Conservation (phyloP, 1,140 invertebrate species). For the Drosophila bocki region DNA sequence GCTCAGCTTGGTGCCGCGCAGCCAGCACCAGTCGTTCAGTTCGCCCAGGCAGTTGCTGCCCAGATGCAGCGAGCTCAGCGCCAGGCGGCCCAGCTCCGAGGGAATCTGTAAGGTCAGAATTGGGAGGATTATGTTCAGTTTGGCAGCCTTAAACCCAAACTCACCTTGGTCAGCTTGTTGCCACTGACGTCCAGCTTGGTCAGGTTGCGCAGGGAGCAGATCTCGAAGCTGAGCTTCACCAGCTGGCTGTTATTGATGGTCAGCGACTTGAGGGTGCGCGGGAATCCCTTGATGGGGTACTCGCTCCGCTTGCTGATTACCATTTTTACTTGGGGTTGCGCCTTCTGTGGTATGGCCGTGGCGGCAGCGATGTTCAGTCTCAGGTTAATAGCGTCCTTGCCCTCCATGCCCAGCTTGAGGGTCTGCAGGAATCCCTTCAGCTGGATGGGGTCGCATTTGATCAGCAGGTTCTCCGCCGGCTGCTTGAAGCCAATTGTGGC, state of each 20-base stretch:
- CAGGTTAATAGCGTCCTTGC: slow-evolving; percentile 87
- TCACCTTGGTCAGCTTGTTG: slow-evolving; percentile 89
- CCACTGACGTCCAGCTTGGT: slow-evolving; percentile 90
- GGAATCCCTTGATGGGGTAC: slow-evolving; percentile 90
- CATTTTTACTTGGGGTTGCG: slow-evolving; percentile 86
- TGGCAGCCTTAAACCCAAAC: not conserved
- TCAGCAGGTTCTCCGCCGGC: slow-evolving; percentile 89
- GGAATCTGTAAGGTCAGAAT: slow-evolving; percentile 86
- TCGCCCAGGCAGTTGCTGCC: slow-evolving; percentile 89
- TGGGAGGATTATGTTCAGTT: not conserved
- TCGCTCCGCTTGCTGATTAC: slow-evolving; percentile 87
- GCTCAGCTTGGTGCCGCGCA: slow-evolving; percentile 86
- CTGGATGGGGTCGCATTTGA: slow-evolving; percentile 88
- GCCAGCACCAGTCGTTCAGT: slow-evolving; percentile 88
- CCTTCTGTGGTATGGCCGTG: slow-evolving; percentile 85
- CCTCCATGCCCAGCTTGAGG: slow-evolving; percentile 87
- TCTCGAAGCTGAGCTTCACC: slow-evolving; percentile 89
- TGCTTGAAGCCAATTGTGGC: slow-evolving; percentile 89
- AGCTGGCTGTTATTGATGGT: slow-evolving; percentile 87
- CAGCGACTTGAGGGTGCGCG: slow-evolving; percentile 84
- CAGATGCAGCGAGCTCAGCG: slow-evolving; percentile 90
- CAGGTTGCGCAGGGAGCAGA: slow-evolving; percentile 88
- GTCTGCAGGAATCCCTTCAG: slow-evolving; percentile 89
- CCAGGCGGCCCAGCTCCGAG: slow-evolving; percentile 88
- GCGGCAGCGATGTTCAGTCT: slow-evolving; percentile 86